phyloP scores from a whole-genome alignment of 92 coral and sea anemone species.

The Phenganax stokvisi region DNA sequence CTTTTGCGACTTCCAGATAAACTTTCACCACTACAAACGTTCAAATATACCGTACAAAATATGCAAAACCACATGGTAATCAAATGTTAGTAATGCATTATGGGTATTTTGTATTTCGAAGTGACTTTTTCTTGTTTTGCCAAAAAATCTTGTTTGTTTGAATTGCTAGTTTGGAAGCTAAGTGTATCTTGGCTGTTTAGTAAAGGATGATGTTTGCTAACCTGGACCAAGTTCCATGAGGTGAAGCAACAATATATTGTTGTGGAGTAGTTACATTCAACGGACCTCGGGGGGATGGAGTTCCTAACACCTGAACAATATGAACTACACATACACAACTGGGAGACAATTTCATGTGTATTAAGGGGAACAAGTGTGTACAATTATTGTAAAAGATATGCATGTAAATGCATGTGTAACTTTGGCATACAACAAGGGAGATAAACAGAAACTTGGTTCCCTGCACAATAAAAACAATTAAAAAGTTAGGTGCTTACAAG shows the following conservation, averaged over 20 bases:
- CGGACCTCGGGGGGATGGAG: slow-evolving; percentile 44
- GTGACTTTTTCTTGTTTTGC: too few species aligned
- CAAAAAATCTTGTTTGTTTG: too few species aligned
- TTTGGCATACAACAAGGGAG: too few species aligned
- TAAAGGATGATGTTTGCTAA: slow-evolving; percentile 8
- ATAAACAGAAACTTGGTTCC: too few species aligned
- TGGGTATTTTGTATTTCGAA: too few species aligned
- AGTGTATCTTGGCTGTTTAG: too few species aligned
- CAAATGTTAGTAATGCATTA: not conserved
- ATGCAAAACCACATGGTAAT: not conserved
- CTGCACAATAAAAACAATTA: too few species aligned
- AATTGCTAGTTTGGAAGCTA: too few species aligned
- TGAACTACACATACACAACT: not conserved
- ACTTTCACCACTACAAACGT: slow-evolving; percentile 51
- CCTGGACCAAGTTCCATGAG: slow-evolving; percentile 81
- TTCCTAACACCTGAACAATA: slow-evolving; percentile 7
- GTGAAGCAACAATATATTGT: slow-evolving; percentile 68
- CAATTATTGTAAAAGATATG: too few species aligned
- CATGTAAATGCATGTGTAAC: too few species aligned
- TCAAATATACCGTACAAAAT: not conserved
- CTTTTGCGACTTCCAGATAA: slow-evolving; percentile 84
- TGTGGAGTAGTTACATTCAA: slow-evolving; percentile 75
- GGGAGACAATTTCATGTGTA: not conserved
- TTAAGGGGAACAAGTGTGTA: too few species aligned
- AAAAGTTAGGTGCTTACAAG: too few species aligned